A percentile compares a stretch with the other conserved stretches of the same genome.
phyloP scores from a whole-genome alignment of 2,797 vertebrate species.

The Crocodylus rhombifer region DNA sequence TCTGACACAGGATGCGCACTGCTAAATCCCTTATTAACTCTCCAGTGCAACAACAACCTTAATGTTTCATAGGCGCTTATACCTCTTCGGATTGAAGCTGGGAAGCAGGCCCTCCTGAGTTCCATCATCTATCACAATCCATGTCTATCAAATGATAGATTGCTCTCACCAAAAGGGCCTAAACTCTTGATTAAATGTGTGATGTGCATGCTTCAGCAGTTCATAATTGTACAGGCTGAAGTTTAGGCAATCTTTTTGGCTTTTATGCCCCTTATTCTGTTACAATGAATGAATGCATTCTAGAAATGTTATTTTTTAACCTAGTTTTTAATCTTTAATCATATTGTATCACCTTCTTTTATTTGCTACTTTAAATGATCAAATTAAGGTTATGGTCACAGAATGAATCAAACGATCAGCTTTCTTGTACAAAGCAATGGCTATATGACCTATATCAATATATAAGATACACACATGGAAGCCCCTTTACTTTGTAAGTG shows the following conservation, averaged over 20 bases:
- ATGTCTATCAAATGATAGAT: conserved; percentile 52
- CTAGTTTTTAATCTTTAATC: not conserved
- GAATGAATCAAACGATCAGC: not conserved
- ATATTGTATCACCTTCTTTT: conserved; percentile 11
- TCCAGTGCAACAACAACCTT: not conserved
- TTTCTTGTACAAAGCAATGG: conserved; percentile 43
- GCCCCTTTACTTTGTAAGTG: conserved; percentile 38
- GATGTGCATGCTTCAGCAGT: conserved; percentile 55
- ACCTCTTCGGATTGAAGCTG: conserved; percentile 16
- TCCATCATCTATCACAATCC: conserved; percentile 37
- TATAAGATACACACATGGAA: conserved; percentile 9
- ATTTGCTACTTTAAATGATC: conserved; percentile 32
- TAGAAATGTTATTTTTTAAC: not conserved
- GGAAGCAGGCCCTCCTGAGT: conserved; percentile 11
- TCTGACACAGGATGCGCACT: not conserved
- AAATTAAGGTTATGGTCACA: conserved; percentile 44
- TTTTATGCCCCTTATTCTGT: not conserved
- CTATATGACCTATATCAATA: conserved; percentile 12
- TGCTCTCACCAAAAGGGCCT: conserved; percentile 41
- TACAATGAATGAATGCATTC: not conserved
- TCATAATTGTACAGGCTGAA: conserved; percentile 24
- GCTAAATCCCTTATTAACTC: conserved; percentile 41
- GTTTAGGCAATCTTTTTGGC: not conserved
- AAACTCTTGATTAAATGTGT: conserved; percentile 64
- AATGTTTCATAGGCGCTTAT: not conserved